Evolutionary conservation across 2,797 vertebrate genomes (phyloP).

Genomic region (Myotis myotis): DNA sequence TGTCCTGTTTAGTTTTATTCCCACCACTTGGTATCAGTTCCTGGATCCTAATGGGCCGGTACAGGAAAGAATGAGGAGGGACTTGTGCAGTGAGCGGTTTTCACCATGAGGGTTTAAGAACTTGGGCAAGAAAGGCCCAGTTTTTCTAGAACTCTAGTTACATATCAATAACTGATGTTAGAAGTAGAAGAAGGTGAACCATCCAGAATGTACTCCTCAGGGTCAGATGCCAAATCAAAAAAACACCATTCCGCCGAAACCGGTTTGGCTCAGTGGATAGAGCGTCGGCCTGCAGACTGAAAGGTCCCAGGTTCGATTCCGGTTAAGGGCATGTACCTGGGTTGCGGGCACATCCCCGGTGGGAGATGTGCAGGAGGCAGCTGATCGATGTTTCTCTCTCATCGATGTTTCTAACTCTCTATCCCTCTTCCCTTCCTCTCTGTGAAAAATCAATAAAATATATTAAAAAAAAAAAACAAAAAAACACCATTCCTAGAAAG

Average conservation of each 20-base stretch:
- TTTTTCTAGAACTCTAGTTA: background rate
- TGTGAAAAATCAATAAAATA: too few species aligned
- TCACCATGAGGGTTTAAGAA: background rate
- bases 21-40: background rate
- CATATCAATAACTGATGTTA: background rate
- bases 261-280: too few species aligned
- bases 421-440: too few species aligned
- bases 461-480: too few species aligned
- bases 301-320: too few species aligned
- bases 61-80: background rate
- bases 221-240: background rate
- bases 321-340: too few species aligned
- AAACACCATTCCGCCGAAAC: too few species aligned
- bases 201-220: background rate
- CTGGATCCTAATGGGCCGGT: background rate
- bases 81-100: background rate
- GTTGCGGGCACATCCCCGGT: too few species aligned
- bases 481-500: background rate
- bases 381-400: too few species aligned
- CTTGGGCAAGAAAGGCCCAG: background rate
- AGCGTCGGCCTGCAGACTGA: too few species aligned
- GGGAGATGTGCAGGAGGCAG: too few species aligned
- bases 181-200: background rate
- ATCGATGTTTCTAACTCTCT: too few species aligned
- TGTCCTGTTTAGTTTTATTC: background rate